Base-by-base conservation (phyloP, 2,888 invertebrate species). In the Parascotia fuliginaria region DNA sequence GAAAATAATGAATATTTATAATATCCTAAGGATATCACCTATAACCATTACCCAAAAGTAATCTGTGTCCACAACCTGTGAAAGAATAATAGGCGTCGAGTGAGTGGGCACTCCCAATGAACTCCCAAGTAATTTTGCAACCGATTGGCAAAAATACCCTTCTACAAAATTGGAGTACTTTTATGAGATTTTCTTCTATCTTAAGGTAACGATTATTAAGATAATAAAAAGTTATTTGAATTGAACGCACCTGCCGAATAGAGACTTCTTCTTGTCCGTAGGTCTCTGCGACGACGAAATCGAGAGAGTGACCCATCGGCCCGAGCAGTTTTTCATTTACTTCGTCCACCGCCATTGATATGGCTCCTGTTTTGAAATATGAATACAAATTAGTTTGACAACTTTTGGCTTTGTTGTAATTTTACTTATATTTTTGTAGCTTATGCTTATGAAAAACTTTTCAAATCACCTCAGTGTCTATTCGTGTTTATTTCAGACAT, bases 221-320 rank as follows among this genome's bases (percentile, higher is more conserved):
- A 9, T 14, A 44, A 28, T 9, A 24, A 12, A 6, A 53, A 40
- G 22, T 48, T 12, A 12, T 32, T n/a, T 42, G 6, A 55, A 44
- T n/a, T 24, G 6, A 31, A 71, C 75, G 34, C 64, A 91, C 92
- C 86, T 94, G 95, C 44, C 95, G 93, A 63, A 98, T 97, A 78
- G 98, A 98, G 47, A 95, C 94, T 65, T 95, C 95, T 85, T 98
- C 98, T 75, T 97, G 95, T 0, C 98, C 98, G 83, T 94, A 97
- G 0, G 98, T 98, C 87, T 98, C 98, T 0, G 97, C 97, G 3
- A 98, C 95, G 13, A 95, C 91, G 74, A 97, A 97, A 58, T 95
- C 94, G 50, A 98, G 85, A 0, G 94, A 93, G 82, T 97, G 97
- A 0, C 96, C 96, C 63, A 95, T 91, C 19, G 90, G 90, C 0